Percentiles rank a stretch among this genome's conserved stretches.
phyloP scores from a whole-genome alignment of 2,888 invertebrate species.

The Nemoura dubitans region DNA sequence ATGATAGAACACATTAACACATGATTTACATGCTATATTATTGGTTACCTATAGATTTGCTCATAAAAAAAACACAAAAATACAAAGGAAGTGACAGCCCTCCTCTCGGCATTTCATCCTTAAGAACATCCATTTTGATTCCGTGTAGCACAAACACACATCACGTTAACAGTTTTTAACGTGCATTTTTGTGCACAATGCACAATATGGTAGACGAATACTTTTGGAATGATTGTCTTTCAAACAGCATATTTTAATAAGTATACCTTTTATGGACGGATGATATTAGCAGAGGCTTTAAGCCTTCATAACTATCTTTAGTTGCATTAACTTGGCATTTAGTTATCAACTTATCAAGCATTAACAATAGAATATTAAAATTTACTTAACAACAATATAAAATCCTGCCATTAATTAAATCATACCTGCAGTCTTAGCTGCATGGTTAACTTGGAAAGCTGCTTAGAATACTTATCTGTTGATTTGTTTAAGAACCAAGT shows the following conservation, averaged over 20 bases:
- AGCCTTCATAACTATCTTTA: not conserved
- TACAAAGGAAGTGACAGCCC: no score
- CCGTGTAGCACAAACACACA: not conserved
- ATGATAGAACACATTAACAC: not conserved
- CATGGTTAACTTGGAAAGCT: no score
- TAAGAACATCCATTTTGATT: not conserved
- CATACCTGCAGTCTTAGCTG: no score
- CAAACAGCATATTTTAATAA: not conserved
- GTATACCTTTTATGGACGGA: not conserved
- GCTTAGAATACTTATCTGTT: no score
- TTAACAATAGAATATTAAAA: not conserved
- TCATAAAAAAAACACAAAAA: not conserved
- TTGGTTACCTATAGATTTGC: not conserved
- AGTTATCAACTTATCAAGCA: not conserved
- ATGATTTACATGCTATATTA: not conserved
- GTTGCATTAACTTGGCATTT: not conserved
- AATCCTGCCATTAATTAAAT: not conserved
- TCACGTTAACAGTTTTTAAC: not conserved
- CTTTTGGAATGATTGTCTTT: not conserved
- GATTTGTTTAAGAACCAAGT: no score
- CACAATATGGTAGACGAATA: not conserved
- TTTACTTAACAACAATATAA: not conserved
- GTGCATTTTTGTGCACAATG: not conserved
- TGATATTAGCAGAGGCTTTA: not conserved
- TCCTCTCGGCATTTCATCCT: no score